Evolutionary conservation across 2,797 vertebrate genomes (phyloP).

Genomic region (Crax fasciolata): DNA sequence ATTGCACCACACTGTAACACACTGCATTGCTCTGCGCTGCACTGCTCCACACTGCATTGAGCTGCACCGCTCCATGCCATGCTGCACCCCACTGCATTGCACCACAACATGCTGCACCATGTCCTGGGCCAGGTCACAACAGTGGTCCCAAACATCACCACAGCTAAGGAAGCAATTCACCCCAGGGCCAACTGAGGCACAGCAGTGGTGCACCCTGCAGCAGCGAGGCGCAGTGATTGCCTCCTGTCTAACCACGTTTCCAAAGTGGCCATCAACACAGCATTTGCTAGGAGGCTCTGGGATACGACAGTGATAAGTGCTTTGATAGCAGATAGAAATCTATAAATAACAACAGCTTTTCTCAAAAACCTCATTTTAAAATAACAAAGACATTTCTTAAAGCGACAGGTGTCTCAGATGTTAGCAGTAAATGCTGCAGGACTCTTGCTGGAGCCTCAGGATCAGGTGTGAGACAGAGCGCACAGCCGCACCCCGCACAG

Average conservation of each 20-base stretch:
- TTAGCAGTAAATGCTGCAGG: background rate
- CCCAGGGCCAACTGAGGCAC: accelerated
- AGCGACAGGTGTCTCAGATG: constrained; percentile 27
- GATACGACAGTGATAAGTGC: constrained; percentile 11
- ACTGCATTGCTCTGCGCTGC: no score
- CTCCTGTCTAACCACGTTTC: background rate
- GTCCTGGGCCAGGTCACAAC: background rate
- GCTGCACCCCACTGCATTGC: accelerated
- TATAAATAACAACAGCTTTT: constrained; percentile 65
- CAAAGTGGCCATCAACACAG: background rate
- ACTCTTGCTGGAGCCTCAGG: background rate
- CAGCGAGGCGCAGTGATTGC: accelerated
- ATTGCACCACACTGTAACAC: no score
- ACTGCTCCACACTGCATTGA: no score
- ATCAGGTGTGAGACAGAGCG: constrained; percentile 5
- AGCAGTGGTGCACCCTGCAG: background rate
- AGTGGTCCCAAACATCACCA: accelerated
- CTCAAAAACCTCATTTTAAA: constrained; percentile 35
- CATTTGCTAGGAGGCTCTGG: background rate
- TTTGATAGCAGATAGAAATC: constrained; percentile 37
- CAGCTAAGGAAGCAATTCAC: accelerated
- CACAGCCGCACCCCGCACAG: background rate
- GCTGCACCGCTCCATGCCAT: no score
- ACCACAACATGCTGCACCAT: no score
- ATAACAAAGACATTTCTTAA: constrained; percentile 53